Conservation (phyloP, 2,797 vertebrate species). For the Spheniscus humboldti region DNA sequence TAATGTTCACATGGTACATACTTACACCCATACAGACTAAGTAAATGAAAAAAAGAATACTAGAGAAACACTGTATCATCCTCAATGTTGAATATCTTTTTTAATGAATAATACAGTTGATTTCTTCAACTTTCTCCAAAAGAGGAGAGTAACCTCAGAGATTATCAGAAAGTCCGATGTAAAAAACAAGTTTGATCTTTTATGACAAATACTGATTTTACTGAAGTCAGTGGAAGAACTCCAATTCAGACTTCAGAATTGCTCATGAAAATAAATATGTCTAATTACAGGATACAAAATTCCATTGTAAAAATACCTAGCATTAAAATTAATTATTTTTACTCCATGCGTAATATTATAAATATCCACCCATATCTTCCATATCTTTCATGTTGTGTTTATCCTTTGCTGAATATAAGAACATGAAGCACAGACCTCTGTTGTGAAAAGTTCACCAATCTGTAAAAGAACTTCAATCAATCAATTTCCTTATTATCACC, state of each 20-base stretch:
- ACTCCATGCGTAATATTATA: background rate
- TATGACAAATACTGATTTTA: background rate
- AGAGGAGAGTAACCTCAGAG: background rate
- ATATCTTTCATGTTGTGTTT: background rate
- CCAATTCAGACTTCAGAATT: background rate
- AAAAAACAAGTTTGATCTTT: background rate
- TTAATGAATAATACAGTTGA: background rate
- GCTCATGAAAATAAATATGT: background rate
- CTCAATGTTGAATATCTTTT: background rate
- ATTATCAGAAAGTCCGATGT: background rate
- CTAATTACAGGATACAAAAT: background rate
- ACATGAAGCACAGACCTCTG: background rate
- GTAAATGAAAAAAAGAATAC: background rate
- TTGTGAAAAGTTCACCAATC: background rate
- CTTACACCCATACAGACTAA: background rate
- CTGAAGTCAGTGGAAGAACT: background rate
- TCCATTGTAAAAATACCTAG: background rate
- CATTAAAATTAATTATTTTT: background rate
- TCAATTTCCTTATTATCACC: background rate
- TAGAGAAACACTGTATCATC: background rate
- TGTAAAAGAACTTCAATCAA: background rate
- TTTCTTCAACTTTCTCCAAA: background rate
- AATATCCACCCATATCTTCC: background rate
- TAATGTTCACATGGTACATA: background rate
- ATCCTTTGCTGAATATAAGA: background rate